Evolutionary conservation across 1,140 invertebrate species (phyloP).

Genomic region (Drepana arcuata): DNA sequence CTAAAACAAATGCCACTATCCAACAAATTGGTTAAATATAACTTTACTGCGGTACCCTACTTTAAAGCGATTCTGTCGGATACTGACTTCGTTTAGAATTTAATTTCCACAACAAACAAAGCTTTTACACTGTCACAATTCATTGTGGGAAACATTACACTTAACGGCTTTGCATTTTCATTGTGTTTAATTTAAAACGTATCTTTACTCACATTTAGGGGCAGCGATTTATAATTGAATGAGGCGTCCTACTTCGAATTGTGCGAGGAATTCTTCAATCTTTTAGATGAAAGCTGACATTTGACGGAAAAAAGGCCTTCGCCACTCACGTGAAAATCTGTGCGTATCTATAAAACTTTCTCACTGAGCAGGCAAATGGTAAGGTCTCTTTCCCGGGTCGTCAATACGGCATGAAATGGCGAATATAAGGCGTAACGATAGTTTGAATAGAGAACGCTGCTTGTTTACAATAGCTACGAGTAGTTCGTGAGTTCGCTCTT

Average conservation of each 20-base stretch:
- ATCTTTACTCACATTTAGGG: conserved; percentile 7
- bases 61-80: conserved; percentile 27
- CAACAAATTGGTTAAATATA: conserved; percentile 12
- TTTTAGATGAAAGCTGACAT: background rate
- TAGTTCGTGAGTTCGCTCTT: conserved; percentile 47
- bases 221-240: background rate
- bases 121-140: conserved; percentile 54
- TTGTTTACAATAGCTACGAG: conserved; percentile 53
- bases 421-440: conserved; percentile 44
- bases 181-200: conserved; percentile 36
- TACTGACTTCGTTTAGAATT: conserved; percentile 42
- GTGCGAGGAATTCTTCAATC: too few species aligned
- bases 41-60: conserved; percentile 6
- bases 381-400: conserved; percentile 35
- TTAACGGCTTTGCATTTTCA: conserved; percentile 30
- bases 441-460: conserved; percentile 49
- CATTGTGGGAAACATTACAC: conserved; percentile 39
- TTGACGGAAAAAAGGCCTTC: conserved; percentile 7
- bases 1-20: too few species aligned
- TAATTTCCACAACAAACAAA: conserved; percentile 51
- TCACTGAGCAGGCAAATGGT: conserved; percentile 21
- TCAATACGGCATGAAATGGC: conserved; percentile 37
- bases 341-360: conserved; percentile 25
- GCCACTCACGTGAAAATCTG: conserved; percentile 27
- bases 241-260: too few species aligned